Base-by-base conservation (phyloP, 2,113 vertebrate species). In the Boleophthalmus pectinirostris region DNA sequence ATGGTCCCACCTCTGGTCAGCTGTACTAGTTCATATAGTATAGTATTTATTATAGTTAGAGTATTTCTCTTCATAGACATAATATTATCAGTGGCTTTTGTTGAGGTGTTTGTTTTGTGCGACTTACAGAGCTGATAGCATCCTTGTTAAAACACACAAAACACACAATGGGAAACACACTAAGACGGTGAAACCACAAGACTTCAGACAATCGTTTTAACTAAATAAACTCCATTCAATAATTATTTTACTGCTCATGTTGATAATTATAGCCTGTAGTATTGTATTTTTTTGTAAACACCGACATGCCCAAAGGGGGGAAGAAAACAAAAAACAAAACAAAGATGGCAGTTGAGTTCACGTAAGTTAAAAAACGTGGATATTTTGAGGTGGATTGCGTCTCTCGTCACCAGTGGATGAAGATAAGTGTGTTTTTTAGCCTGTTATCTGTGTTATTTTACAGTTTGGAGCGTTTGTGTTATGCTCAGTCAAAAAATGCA, bases 111-210 rank as follows among this genome's bases (percentile, higher is more conserved):
- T 64, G n/a, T 64, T 64, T 64, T 64, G 10, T 20, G 29, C 38
- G 57, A 29, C 25, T 63, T 38, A 63, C 15, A 20, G 16, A 63
- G 60, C 29, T 38, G 24, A 15, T 35, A 63, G 29, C 18, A 60
- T 14, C 24, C 57, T 60, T 60, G 24, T 38, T n/a, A n/a, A 64
- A 64, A 64, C 60, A 64, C 60, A 63, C 57, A 60, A 60, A 11
- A 63, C 29, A 38, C 8, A 64, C 33, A 38, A 64, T 33, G 15
- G 33, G 25, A 60, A 35, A 64, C 60, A 64, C 5, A n/a, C 60
- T 9, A 12, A 64, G 33, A 38, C 3, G 8, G 13, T 63, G 60
- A 63, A 16, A 38, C 29, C 14, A 38, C 18, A 63, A n/a, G 60
- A 63, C 60, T n/a, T 63, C 11, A 63, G 60, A 38, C 35, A 38